Base-by-base conservation (phyloP, 2,113 vertebrate genomes). In the human region DNA sequence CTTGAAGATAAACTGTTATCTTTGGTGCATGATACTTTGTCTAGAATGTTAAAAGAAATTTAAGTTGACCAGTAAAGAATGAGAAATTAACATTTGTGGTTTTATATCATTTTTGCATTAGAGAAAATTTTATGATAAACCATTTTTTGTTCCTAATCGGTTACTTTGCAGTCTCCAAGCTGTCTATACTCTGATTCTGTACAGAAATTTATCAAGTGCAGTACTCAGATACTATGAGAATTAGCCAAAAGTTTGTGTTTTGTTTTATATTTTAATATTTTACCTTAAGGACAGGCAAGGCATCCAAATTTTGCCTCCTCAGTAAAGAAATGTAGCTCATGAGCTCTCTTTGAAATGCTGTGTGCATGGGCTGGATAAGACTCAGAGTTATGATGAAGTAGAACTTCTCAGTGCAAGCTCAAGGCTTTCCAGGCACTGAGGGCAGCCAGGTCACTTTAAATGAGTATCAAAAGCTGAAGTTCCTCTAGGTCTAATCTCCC, bases 151-250 rank as follows among this genome's bases (percentile, higher is more conserved):
- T 45, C 35, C 45, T 92, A 94, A 93, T 79, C 83, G 93, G 70
- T 84, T 52, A 88, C 57, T 96, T 96, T 93, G 73, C 48, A 93
- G 16, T 90, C 94, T 93, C 82, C 32, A 96, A 94, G n/a, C 64
- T 75, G 50, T 59, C 59, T 87, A 16, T 30, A 45, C 11, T 66
- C 3, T 50, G 45, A 81, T 70, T 92, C 75, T 89, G 22, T n/a
- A 35, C 38, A 81, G n/a, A 83, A 59, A 75, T 86, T 72, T 64
- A 48, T 79, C 20, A 40, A 43, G n/a, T 81, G 50, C 9, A 50
- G 18, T 59, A 78, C 38, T 73, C n/a, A 43, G 35, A 82, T 55
- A 68, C 12, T 18, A 57, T 72, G 25, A 92, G 43, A 92, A 68
- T 73, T 96, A 55, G 10, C n/a, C 78, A 89, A 79, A 89, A 57